Evolutionary conservation across 2,888 invertebrate genomes (phyloP).

Genomic region (Oeneis ivallda): DNA sequence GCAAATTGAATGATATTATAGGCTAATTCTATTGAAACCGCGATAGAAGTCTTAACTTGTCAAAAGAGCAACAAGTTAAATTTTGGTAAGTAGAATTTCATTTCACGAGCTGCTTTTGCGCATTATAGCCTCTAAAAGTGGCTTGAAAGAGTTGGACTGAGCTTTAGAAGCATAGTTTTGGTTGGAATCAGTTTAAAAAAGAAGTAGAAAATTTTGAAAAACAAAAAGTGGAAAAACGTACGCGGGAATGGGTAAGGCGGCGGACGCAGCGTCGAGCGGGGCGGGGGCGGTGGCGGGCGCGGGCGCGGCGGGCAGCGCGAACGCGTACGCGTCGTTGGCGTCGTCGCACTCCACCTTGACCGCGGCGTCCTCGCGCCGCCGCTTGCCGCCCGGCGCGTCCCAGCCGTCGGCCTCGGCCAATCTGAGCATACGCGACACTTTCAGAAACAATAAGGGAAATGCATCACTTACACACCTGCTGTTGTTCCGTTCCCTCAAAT

Average conservation of each 20-base stretch:
- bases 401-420: slow-evolving; percentile 75
- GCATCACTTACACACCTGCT: not conserved
- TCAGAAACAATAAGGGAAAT: slow-evolving; percentile 10
- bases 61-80: too few relatives aligned
- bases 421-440: slow-evolving; percentile 63
- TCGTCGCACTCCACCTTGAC: slow-evolving; percentile 88
- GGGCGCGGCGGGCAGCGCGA: slow-evolving; percentile 79
- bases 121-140: not conserved
- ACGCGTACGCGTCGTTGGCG: slow-evolving; percentile 86
- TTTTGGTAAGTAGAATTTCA: too few relatives aligned
- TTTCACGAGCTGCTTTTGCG: not conserved
- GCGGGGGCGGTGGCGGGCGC: slow-evolving; percentile 48
- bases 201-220: slow-evolving; percentile 5
- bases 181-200: not conserved
- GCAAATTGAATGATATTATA: too few relatives aligned
- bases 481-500: too few relatives aligned
- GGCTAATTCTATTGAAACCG: too few relatives aligned
- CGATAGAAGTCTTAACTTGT: too few relatives aligned
- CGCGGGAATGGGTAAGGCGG: slow-evolving; percentile 41
- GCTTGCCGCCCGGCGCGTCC: slow-evolving; percentile 73
- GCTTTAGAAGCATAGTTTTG: not conserved
- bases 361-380: slow-evolving; percentile 82
- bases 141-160: not conserved
- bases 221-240: slow-evolving; percentile 36
- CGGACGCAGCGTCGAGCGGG: slow-evolving; percentile 55